phyloP scores from a whole-genome alignment of 1,140 invertebrate species.

The Adelges cooleyi region DNA sequence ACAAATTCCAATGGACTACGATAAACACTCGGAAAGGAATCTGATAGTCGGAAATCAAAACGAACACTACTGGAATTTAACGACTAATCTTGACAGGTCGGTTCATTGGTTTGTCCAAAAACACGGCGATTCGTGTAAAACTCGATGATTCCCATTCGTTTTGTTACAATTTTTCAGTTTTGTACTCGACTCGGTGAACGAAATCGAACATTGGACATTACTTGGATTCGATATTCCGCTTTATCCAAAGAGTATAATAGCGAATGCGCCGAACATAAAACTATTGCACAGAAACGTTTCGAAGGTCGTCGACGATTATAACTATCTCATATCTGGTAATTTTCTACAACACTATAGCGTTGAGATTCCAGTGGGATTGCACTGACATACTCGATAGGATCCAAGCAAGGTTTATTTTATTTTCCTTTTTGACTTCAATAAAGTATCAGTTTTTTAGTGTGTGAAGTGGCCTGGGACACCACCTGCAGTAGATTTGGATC shows the following conservation, averaged over 20 bases:
- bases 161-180: background rate
- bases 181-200: background rate
- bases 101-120: background rate
- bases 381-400: too few relatives aligned
- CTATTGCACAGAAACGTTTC: background rate
- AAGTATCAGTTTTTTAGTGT: too few relatives aligned
- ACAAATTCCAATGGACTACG: background rate
- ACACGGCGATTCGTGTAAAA: background rate
- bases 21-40: background rate
- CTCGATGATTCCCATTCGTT: background rate
- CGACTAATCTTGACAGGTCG: background rate
- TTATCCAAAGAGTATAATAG: background rate
- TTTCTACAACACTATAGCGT: background rate
- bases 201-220: slow-evolving; percentile 1
- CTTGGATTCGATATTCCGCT: background rate
- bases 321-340: slow-evolving; percentile 6
- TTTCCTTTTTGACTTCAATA: too few relatives aligned
- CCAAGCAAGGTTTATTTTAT: too few relatives aligned
- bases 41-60: background rate
- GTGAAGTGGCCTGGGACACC: too few relatives aligned
- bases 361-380: too few relatives aligned
- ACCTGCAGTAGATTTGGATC: too few relatives aligned
- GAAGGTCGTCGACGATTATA: slow-evolving; percentile 6
- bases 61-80: slow-evolving; percentile 2
- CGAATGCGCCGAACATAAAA: slow-evolving; percentile 2